Evolutionary conservation across 2,888 invertebrate genomes (phyloP), one percentile per base, ranked within the genome.

Genomic region (Nomada fucata): DNA sequence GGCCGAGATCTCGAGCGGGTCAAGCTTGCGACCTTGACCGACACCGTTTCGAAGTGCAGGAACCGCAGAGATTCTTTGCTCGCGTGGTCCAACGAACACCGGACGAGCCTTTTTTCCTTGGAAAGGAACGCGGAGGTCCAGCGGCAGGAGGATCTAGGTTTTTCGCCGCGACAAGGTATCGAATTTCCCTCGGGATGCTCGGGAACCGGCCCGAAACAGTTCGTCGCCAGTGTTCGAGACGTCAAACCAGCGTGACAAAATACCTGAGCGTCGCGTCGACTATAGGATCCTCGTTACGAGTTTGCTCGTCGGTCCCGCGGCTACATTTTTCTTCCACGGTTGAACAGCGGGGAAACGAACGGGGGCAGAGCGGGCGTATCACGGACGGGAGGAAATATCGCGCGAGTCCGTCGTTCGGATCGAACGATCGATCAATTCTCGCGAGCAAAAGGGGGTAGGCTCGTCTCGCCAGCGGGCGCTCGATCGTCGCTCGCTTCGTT

Each of bases 391-490:
- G 18, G 59, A 29, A 36, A 18, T 15, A 18, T 59, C 20, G 26
- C 29, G 53, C n/a, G 53, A 53, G 53, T 53, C 5, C 5, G 5
- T 15, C 29, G 29, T 4, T 60, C 36, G 36, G 29, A 29, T 23
- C 23, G 5, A 15, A 15, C 67, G 55, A 69, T 76, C 86, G 83
- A 83, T 85, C 57, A 60, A 82, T 85, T 68, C 71, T 23, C 74
- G 15, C 2, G 10, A 23, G 26, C 44, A 64, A 60, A 71, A 26
- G 2, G 44, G 44, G 75, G 53, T 36, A 42, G 20, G 59, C 5
- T 47, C 29, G 61, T 42, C 53, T 2, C 10, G 26, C 26, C 26
- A 59, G 26, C 55, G 23, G 23, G n/a, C 5, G 72, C 59, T 52
- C 57, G 57, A 55, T 65, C 73, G 65, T 18, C 18, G 26, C 63